Base-by-base conservation (phyloP, 1,140 invertebrate species). In the Drosophila dunni region DNA sequence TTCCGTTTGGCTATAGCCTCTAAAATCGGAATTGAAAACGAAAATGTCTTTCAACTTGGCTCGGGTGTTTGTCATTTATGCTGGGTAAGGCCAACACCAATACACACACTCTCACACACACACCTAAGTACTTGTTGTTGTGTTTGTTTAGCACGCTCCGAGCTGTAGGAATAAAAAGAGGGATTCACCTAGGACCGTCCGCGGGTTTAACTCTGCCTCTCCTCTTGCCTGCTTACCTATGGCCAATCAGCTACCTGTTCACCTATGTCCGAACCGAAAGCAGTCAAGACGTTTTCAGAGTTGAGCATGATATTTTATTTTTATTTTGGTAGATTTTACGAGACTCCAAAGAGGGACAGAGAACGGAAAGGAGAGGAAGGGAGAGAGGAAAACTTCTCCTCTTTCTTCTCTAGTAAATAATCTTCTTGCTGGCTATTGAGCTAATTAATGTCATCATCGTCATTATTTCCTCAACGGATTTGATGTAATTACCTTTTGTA, bases 401-500 rank as follows among this genome's bases (percentile, higher is more conserved):
- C 13, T 17, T 42, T 33, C 33, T 62, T 10, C 7, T 20, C 5
- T 15, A 24, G 38, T 15, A 20, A 29, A 24, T 24, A 68, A 1
- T 42, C n/a, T 78, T 62, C 34, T 65, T 60, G 48, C 44, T 73
- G 51, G 29, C 63, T 62, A 76, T 56, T 79, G 70, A 62, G 75
- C 80, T 88, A 88, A 89, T 88, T 89, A 88, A 89, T 88, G 83
- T 88, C 84, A 88, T 88, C 73, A 80, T 56, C 64, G 64, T 73
- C 69, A 88, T 77, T 79, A 81, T 79, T 79, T 81, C 36, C 67
- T 70, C 64, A 73, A 77, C 63, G 74, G 73, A 71, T 77, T 69
- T 83, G 11, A 24, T 64, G 83, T 89, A 89, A 88, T 88, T 89
- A 88, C 76, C 84, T 72, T 62, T 44, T 48, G 62, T 64, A 48